phyloP scores from a whole-genome alignment of 2,888 invertebrate species.

The Nemapogon koenigi region DNA sequence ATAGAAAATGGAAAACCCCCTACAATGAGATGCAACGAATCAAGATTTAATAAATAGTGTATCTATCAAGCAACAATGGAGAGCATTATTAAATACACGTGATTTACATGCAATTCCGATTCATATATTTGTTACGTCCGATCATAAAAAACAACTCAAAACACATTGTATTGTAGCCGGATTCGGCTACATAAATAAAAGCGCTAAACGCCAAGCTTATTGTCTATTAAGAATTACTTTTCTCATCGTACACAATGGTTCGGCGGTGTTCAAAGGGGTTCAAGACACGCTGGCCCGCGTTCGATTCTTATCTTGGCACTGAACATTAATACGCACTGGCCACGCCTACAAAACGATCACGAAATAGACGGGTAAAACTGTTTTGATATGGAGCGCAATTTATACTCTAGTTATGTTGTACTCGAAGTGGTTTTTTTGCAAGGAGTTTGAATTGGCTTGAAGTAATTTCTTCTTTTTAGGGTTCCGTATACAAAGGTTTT shows the following conservation, averaged over 20 bases:
- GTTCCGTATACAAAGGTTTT: too few species aligned
- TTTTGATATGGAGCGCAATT: too few species aligned
- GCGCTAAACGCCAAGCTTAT: conserved; percentile 53
- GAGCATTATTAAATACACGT: too few species aligned
- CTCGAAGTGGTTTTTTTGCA: too few species aligned
- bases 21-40: too few species aligned
- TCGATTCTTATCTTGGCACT: conserved; percentile 1
- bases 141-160: not conserved
- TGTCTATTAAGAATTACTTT: conserved; percentile 63
- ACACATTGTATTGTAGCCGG: conserved; percentile 1
- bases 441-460: too few species aligned
- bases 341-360: conserved; percentile 45
- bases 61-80: too few species aligned
- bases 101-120: conserved; percentile 18
- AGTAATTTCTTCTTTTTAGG: too few species aligned
- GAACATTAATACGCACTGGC: conserved; percentile 50
- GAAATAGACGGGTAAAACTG: too few species aligned
- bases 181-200: conserved; percentile 42
- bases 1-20: too few species aligned
- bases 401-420: too few species aligned
- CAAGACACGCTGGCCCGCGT: conserved; percentile 26
- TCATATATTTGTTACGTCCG: conserved; percentile 38
- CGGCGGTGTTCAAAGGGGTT: conserved; percentile 45
- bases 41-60: too few species aligned
- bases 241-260: conserved; percentile 52